These are phyloP conservation scores for Crypturellus undulatus DNA, from an alignment of 2,113 vertebrate species.

Conservation along the genomic window DNA sequence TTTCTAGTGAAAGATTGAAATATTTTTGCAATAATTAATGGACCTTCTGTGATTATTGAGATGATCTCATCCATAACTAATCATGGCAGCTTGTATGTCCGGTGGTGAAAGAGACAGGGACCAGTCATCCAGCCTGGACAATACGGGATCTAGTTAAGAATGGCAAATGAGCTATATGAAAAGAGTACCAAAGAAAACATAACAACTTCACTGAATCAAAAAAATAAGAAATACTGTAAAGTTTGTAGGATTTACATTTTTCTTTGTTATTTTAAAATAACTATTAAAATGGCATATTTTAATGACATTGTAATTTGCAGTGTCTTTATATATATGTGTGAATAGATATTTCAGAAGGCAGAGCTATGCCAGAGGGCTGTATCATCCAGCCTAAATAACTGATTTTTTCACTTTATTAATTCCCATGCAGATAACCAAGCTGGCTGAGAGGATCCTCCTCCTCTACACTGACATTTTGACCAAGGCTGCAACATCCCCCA, in stretches of 20 bases:
- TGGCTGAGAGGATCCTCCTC: not conserved
- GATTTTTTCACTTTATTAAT: not conserved
- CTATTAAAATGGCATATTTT: not conserved
- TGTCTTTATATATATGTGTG: not conserved
- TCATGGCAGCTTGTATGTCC: not conserved
- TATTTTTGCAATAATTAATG: constrained; percentile 63
- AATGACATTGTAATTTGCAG: not conserved
- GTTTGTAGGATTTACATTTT: not conserved
- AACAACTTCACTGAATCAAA: not conserved
- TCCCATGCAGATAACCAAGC: not conserved
- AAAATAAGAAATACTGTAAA: not conserved
- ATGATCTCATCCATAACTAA: constrained; percentile 20
- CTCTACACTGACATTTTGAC: not conserved
- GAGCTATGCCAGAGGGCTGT: not conserved
- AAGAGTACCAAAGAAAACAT: not conserved
- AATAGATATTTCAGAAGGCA: not conserved
- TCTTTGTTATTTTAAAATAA: not conserved
- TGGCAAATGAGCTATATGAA: not conserved
- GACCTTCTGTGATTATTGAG: constrained; percentile 42
- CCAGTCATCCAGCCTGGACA: not conserved
- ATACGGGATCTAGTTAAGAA: not conserved
- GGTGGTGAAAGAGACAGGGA: not conserved
- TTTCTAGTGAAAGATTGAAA: constrained; percentile 57
- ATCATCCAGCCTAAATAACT: not conserved
- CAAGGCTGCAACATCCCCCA: not conserved